Conservation (phyloP, 2,888 invertebrate species). For the Epicampocera succincta region DNA sequence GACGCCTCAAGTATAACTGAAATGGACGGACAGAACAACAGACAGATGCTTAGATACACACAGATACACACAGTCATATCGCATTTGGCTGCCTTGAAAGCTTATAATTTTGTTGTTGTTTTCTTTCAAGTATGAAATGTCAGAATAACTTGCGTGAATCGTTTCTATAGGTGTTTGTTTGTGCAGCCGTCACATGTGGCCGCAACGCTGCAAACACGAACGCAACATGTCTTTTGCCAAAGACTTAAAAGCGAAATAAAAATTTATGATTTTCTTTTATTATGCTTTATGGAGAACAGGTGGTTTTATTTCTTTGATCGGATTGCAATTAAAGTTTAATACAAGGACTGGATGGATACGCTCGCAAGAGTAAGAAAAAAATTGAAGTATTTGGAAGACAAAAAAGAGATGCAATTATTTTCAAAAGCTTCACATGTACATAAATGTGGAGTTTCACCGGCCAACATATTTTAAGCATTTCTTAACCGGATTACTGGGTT, state of each 20-base stretch:
- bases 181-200: conserved; percentile 11
- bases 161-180: background rate
- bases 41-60: too few species aligned
- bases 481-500: too few species aligned
- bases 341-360: too few species aligned
- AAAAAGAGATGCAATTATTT: too few species aligned
- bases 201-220: background rate
- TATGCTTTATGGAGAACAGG: conserved; percentile 42
- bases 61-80: background rate
- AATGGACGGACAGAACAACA: too few species aligned
- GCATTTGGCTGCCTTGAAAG: conserved; percentile 30
- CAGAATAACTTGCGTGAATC: conserved; percentile 1
- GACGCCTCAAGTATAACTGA: conserved; percentile 46
- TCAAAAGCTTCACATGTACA: too few species aligned
- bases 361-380: too few species aligned
- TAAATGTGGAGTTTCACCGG: too few species aligned
- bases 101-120: background rate
- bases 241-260: conserved; percentile 26
- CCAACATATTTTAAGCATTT: too few species aligned
- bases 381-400: too few species aligned
- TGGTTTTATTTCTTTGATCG: conserved; percentile 36
- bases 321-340: background rate
- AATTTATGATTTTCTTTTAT: conserved; percentile 26
- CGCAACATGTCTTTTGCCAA: conserved; percentile 11
- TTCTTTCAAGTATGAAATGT: conserved; percentile 1